phyloP scores from a whole-genome alignment of 2,113 vertebrate genomes.

The Bettongia penicillata region DNA sequence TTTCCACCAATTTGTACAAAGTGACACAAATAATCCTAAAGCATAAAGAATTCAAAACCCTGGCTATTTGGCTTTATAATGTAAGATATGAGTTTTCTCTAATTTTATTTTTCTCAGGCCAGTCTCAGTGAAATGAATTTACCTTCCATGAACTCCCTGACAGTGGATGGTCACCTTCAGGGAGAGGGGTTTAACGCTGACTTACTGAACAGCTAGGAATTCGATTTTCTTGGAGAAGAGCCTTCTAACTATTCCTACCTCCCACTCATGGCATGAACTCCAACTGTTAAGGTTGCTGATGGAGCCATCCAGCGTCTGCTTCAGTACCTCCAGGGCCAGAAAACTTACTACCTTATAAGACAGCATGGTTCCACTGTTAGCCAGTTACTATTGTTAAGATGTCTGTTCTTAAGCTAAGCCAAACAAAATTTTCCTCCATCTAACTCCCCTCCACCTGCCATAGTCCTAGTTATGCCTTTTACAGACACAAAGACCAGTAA shows the following conservation, averaged over 20 bases:
- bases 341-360: not conserved
- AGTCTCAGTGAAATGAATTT: not conserved
- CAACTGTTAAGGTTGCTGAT: not conserved
- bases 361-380: not conserved
- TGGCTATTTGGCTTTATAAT: not conserved
- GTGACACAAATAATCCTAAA: not conserved
- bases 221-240: not conserved
- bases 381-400: not conserved
- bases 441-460: not conserved
- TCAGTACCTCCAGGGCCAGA: not conserved
- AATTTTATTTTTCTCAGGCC: not conserved
- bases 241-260: not conserved
- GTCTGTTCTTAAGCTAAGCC: not conserved
- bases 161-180: not conserved
- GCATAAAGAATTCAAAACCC: not conserved
- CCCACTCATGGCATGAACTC: not conserved
- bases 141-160: not conserved
- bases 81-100: not conserved
- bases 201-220: not conserved
- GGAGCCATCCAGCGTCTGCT: not conserved
- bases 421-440: not conserved
- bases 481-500: not conserved
- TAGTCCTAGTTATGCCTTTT: not conserved
- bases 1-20: not conserved
- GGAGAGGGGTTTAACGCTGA: not conserved